phyloP scores from a whole-genome alignment of 2,888 invertebrate genomes.

The Scrobipalpa atriplicella region DNA sequence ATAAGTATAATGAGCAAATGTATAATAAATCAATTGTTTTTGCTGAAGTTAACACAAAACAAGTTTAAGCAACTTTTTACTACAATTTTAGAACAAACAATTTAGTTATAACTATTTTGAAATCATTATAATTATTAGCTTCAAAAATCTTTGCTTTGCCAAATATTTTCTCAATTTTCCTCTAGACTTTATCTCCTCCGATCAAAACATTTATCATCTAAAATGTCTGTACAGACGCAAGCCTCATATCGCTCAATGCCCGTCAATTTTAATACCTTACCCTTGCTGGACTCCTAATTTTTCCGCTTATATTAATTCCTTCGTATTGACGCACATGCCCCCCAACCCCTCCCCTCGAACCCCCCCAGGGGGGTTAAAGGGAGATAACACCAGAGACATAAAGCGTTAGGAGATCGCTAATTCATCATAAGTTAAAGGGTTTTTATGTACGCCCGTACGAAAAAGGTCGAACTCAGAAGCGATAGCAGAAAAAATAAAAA shows the following conservation, averaged over 20 bases:
- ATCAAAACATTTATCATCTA: not conserved
- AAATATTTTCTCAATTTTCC: not conserved
- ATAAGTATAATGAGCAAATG: constrained; percentile 4
- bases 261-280: constrained; percentile 25
- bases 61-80: not conserved
- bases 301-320: constrained; percentile 78
- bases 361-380: constrained; percentile 43
- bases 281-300: constrained; percentile 54
- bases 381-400: constrained; percentile 79
- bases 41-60: not conserved
- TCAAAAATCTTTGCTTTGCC: no score
- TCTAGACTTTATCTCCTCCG: not conserved
- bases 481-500: constrained; percentile 43
- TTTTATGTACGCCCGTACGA: constrained; percentile 69
- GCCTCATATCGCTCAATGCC: constrained; percentile 13
- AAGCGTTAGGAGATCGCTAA: constrained; percentile 82
- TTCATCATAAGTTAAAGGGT: constrained; percentile 84
- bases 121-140: no score
- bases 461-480: constrained; percentile 70
- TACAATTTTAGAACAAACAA: not conserved
- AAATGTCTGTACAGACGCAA: constrained; percentile 7
- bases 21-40: not conserved
- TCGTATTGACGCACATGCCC: constrained; percentile 68
- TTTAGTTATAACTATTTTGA: no score
- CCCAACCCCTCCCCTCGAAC: constrained; percentile 33